A percentile compares a stretch with the other conserved stretches of the same genome.
phyloP scores from a whole-genome alignment of 2,888 invertebrate genomes.

The Noctuana brunneofusca region DNA sequence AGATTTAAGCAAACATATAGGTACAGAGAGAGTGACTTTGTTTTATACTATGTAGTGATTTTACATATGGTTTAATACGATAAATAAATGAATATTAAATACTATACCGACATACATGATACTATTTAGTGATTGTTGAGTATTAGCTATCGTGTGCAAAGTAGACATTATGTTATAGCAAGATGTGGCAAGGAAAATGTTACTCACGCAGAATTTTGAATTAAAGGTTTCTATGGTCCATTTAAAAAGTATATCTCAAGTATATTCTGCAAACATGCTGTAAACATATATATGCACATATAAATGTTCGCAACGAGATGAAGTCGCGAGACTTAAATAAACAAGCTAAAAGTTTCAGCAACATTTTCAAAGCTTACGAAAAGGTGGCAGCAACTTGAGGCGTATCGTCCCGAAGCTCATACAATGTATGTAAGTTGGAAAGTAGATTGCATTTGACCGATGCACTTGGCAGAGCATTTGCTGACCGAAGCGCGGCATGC shows the following conservation, averaged over 20 bases:
- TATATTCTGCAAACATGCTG: not conserved
- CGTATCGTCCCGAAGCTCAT: constrained; percentile 12
- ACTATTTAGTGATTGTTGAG: too few relatives aligned
- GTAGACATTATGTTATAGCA: too few relatives aligned
- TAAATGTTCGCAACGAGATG: not conserved
- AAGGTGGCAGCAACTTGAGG: constrained; percentile 12
- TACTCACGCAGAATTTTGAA: too few relatives aligned
- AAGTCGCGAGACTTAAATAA: constrained; percentile 7
- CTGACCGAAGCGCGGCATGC: constrained; percentile 61
- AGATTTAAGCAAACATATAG: too few relatives aligned
- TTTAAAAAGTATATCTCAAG: not conserved
- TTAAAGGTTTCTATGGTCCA: too few relatives aligned
- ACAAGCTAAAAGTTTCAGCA: constrained; percentile 18
- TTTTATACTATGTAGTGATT: too few relatives aligned
- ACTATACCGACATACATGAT: too few relatives aligned
- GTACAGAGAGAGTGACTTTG: too few relatives aligned
- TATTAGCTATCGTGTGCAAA: too few relatives aligned
- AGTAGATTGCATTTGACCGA: constrained; percentile 57
- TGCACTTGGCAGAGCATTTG: constrained; percentile 62
- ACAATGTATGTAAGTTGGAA: constrained; percentile 56
- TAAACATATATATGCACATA: not conserved
- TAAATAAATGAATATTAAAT: too few relatives aligned
- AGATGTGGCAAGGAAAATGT: too few relatives aligned
- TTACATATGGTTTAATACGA: too few relatives aligned
- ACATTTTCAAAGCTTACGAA: constrained; percentile 12